Evolutionary conservation across 2,113 vertebrate genomes (phyloP).

Genomic region (Daphoenositta chrysoptera): DNA sequence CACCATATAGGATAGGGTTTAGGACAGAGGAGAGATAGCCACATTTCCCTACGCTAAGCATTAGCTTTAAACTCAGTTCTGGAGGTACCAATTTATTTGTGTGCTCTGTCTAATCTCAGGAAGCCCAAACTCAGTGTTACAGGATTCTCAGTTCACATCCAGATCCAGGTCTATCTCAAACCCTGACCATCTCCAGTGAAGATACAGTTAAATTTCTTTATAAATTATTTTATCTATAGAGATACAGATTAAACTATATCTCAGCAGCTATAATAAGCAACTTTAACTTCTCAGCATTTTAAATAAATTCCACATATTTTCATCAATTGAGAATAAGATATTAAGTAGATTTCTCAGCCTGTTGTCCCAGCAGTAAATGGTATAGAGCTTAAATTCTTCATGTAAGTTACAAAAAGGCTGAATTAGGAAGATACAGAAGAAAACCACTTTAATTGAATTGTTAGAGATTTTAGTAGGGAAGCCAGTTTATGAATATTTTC

Average conservation of each 20-base stretch:
- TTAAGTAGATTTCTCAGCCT: neutral
- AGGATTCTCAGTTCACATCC: neutral
- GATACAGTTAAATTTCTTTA: neutral
- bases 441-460: neutral
- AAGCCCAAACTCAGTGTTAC: neutral
- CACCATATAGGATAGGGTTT: neutral
- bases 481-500: neutral
- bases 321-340: neutral
- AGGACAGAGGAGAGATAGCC: neutral
- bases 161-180: neutral
- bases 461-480: neutral
- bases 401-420: neutral
- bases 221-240: neutral
- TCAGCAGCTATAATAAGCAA: neutral
- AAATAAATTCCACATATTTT: neutral
- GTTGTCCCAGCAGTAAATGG: neutral
- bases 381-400: neutral
- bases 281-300: neutral
- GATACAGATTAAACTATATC: neutral
- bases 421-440: neutral
- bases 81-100: neutral
- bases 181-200: neutral
- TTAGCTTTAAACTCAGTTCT: neutral
- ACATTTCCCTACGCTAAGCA: neutral
- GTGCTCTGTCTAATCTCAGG: neutral